phyloP scores from a whole-genome alignment of 2,888 invertebrate species.

The Temnothorax ravouxi region DNA sequence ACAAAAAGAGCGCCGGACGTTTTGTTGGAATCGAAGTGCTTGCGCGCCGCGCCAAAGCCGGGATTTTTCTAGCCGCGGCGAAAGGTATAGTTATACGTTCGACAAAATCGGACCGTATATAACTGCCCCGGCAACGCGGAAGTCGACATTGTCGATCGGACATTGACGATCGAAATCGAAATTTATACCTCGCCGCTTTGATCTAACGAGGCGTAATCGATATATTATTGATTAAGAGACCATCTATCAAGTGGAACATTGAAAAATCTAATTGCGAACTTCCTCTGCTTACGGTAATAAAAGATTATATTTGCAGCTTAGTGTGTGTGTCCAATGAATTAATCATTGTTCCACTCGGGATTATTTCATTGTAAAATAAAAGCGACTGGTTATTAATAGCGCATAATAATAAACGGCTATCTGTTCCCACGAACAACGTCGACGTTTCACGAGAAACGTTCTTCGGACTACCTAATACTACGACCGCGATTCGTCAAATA shows the following conservation, averaged over 20 bases:
- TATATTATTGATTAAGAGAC: not conserved
- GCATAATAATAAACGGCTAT: not conserved
- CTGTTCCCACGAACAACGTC: not conserved
- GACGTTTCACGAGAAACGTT: slow-evolving; percentile 3
- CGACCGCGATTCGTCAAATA: slow-evolving; percentile 65
- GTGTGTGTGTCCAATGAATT: not conserved
- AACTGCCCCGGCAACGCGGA: slow-evolving; percentile 22
- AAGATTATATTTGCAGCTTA: slow-evolving; percentile 6
- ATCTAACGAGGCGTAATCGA: no score
- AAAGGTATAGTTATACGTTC: not conserved
- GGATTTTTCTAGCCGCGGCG: slow-evolving; percentile 30
- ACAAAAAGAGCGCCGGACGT: slow-evolving; percentile 60
- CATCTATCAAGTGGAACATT: not conserved
- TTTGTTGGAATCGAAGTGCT: slow-evolving; percentile 61
- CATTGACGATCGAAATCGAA: slow-evolving; percentile 2
- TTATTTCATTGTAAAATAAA: not conserved
- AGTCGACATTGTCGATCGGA: not conserved
- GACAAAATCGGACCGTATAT: slow-evolving; percentile 21
- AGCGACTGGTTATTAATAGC: slow-evolving; percentile 1
- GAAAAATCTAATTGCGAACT: not conserved
- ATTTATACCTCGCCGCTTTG: slow-evolving; percentile 6
- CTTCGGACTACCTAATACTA: slow-evolving; percentile 45
- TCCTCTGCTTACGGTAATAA: not conserved
- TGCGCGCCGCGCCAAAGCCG: slow-evolving; percentile 22
- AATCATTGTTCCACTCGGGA: not conserved